Base-by-base conservation (phyloP, 2,797 vertebrate genomes). In the Oophaga sylvatica region DNA sequence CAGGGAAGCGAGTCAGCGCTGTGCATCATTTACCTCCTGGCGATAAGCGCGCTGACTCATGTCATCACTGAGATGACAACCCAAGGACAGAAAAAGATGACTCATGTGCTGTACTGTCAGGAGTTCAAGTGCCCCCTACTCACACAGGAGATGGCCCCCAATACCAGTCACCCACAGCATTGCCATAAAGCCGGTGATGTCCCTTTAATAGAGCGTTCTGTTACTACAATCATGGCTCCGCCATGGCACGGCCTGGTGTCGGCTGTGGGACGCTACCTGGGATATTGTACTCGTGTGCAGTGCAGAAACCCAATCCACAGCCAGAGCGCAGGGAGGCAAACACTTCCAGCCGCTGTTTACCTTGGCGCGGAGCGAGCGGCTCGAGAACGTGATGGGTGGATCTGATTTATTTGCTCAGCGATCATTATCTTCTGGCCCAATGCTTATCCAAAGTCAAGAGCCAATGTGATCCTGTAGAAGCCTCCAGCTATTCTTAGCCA, bases 341-440 rank as follows among this genome's bases (percentile, higher is more conserved):
- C 60, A 67, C 41, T 78, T 76, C 31, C 26, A 59, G 26, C 13
- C 11, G 11, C 29, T 80, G 53, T 71, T 80, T 71, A 45, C 76
- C 48, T 86, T 86, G 76, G 76, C 76, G 1, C 35, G 17, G 48
- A 19, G 26, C 0, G 1, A 56, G 65, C 26, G 29, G 48, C 62
- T 57, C 41, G 53, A 76, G 84, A 85, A 77, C 73, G 26, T 8
- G 84, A 35, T 20, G 85, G 85, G 77, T 71, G 85, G 60, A 70
- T 80, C 78, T 80, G 68, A 56, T 86, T 86, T 86, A 86, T 86
- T 86, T 80, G 77, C 29, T 71, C 26, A 26, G 17, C 2, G 84
- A 86, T 86, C 84, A 70, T 59, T 80, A 86, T 86, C 84, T 68
- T 56, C 68, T 71, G 77, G 77, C 77, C 29, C 29, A 70, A 13